Conservation (phyloP, 2,113 vertebrate genomes). For the Anas platyrhynchos region DNA sequence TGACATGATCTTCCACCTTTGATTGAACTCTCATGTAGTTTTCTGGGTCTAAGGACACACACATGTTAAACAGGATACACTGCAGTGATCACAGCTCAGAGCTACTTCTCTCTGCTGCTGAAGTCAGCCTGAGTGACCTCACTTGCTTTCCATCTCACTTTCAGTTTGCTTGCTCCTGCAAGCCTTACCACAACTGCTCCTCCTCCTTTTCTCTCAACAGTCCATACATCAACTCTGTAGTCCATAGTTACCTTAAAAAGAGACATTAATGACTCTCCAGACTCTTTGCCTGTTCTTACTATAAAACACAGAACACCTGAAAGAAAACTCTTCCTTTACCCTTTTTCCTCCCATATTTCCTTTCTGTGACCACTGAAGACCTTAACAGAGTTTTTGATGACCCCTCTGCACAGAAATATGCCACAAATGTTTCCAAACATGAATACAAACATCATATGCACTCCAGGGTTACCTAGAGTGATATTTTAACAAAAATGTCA, state of each 20-base stretch:
- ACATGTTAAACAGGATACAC: neutral
- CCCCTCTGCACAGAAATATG: neutral
- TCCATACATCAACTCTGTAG: neutral
- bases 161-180: neutral
- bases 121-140: neutral
- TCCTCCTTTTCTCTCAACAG: neutral
- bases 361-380: neutral
- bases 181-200: neutral
- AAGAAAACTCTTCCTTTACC: neutral
- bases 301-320: neutral
- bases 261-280: neutral
- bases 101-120: neutral
- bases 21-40: neutral
- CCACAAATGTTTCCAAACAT: neutral
- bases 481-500: constrained; percentile 45
- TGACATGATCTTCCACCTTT: neutral
- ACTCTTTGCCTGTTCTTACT: neutral
- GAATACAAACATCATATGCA: neutral
- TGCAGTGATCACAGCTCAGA: neutral
- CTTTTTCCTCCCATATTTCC: neutral
- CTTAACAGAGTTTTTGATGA: neutral
- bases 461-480: constrained; percentile 12
- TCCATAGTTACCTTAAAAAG: neutral
- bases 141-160: neutral
- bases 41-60: neutral